These are phyloP conservation scores for Parazoanthus swiftii DNA, from an alignment of 92 coral and sea anemone genomes.

Conservation along the genomic window DNA sequence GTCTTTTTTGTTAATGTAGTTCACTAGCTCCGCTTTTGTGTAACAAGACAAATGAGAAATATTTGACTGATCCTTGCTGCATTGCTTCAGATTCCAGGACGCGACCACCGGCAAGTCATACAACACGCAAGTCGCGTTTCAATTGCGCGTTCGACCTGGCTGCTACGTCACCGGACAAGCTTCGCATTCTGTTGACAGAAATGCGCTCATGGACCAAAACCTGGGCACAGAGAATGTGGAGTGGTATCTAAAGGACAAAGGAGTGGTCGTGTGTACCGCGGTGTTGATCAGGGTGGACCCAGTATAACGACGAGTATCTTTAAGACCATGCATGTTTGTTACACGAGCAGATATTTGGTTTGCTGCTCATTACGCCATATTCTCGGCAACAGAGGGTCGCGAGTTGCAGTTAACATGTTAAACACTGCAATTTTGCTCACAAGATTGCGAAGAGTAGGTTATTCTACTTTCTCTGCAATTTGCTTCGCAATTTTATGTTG, in stretches of 20 bases:
- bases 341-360: neutral
- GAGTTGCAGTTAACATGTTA: too few species aligned
- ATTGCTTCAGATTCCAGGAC: slow-evolving; percentile 70
- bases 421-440: too few species aligned
- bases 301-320: slow-evolving; percentile 28
- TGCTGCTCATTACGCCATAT: neutral
- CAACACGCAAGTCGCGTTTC: slow-evolving; percentile 87
- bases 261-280: slow-evolving; percentile 66
- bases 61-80: neutral
- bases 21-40: too few species aligned
- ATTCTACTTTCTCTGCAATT: too few species aligned
- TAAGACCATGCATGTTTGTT: too few species aligned
- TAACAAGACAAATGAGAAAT: too few species aligned
- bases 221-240: slow-evolving; percentile 83
- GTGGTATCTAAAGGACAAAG: slow-evolving; percentile 77
- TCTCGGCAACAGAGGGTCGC: too few species aligned
- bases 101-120: slow-evolving; percentile 78
- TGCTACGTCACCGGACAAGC: slow-evolving; percentile 76
- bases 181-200: slow-evolving; percentile 64
- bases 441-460: too few species aligned
- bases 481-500: too few species aligned
- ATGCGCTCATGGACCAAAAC: slow-evolving; percentile 76
- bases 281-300: slow-evolving; percentile 76
- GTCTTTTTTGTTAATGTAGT: too few species aligned
- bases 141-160: slow-evolving; percentile 87